Conservation (phyloP, 2,113 vertebrate species). For the Megaleporinus macrocephalus region DNA sequence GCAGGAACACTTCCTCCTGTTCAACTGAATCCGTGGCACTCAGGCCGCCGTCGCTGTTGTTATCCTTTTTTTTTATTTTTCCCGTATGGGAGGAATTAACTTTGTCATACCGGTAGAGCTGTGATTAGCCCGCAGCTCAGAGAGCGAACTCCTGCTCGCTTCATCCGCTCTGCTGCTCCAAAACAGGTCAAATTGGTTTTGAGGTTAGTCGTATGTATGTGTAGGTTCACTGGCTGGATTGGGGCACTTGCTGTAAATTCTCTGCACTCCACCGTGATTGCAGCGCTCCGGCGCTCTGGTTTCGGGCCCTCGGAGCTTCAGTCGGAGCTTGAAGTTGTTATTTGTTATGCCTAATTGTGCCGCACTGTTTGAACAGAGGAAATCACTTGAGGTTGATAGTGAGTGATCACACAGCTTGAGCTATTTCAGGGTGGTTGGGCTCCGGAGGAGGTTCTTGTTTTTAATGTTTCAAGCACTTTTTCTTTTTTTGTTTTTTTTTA, state of each 20-base stretch:
- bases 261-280: not conserved
- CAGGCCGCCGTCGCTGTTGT: slow-evolving; percentile 48
- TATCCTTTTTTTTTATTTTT: slow-evolving; percentile 44
- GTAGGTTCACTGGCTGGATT: slow-evolving; percentile 14
- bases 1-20: slow-evolving; percentile 43
- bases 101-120: slow-evolving; percentile 37
- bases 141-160: not conserved
- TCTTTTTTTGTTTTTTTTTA: not conserved
- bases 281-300: not conserved
- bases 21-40: slow-evolving; percentile 38
- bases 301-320: slow-evolving; percentile 13
- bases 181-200: not conserved
- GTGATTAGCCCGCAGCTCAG: slow-evolving; percentile 47
- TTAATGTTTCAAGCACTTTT: not conserved
- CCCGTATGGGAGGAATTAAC: slow-evolving; percentile 49
- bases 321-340: slow-evolving; percentile 70
- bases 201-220: slow-evolving; percentile 1
- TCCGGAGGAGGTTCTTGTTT: too few species aligned
- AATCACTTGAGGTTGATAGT: not conserved
- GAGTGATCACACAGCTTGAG: slow-evolving; percentile 27
- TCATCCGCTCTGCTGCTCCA: slow-evolving; percentile 6
- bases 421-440: not conserved
- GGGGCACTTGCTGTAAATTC: not conserved
- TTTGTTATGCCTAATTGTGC: slow-evolving; percentile 75
- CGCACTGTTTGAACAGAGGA: not conserved